phyloP scores from a whole-genome alignment of 2,888 invertebrate genomes.

The Nysson spinosus region DNA sequence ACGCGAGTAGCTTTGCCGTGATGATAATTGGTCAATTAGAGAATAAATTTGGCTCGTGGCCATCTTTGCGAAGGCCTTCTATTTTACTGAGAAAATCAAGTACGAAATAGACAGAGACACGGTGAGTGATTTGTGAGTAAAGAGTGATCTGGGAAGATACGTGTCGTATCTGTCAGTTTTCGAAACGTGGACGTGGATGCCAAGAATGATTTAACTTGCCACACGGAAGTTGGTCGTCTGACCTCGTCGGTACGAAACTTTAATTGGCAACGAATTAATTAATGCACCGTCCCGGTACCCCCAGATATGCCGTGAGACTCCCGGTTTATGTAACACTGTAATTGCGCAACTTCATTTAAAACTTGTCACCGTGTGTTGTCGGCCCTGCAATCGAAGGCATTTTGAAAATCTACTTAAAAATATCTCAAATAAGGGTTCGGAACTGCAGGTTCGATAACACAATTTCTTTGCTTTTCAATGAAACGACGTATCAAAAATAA shows the following conservation, averaged over 20 bases:
- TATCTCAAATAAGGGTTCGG: too few species aligned
- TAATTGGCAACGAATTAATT: slow-evolving; percentile 49
- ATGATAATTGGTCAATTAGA: too few species aligned
- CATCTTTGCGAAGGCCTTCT: too few species aligned
- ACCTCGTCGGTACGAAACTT: slow-evolving; percentile 23
- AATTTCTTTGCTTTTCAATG: too few species aligned
- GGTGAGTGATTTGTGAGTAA: too few species aligned
- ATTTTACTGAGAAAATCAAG: too few species aligned
- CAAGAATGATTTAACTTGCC: slow-evolving; percentile 5
- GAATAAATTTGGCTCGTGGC: too few species aligned
- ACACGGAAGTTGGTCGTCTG: slow-evolving; percentile 16
- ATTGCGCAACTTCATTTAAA: slow-evolving; percentile 37
- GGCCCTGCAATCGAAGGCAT: slow-evolving; percentile 18
- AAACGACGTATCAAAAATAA: too few species aligned
- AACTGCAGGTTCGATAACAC: too few species aligned
- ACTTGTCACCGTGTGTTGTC: slow-evolving; percentile 20
- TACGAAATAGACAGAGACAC: too few species aligned
- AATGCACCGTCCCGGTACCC: slow-evolving; percentile 14
- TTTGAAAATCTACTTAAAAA: slow-evolving; percentile 4
- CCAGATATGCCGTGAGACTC: background rate
- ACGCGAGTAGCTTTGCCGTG: too few species aligned
- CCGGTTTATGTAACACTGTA: slow-evolving; percentile 33
- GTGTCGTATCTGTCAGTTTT: slow-evolving; percentile 12
- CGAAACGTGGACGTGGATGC: slow-evolving; percentile 11
- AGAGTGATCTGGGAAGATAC: slow-evolving; percentile 9